Evolutionary conservation across 1,140 invertebrate species (phyloP).

Genomic region (Sesamia nonagrioides): DNA sequence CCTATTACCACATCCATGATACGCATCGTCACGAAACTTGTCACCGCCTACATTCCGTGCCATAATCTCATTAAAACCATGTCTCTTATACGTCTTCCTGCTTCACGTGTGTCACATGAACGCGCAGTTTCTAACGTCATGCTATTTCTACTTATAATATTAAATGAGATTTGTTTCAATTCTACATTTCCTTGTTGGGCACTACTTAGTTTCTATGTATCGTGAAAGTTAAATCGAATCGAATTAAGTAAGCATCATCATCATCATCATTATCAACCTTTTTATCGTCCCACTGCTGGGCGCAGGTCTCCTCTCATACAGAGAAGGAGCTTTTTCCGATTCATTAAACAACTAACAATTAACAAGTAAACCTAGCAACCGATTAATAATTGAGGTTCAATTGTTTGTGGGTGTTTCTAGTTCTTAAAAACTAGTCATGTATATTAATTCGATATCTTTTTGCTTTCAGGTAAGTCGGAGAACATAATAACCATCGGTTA

Average conservation of each 20-base stretch:
- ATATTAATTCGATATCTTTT: not conserved
- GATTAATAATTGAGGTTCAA: too few species aligned
- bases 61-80: slow-evolving; percentile 50
- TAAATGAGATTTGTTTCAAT: slow-evolving; percentile 21
- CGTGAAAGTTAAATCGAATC: not conserved
- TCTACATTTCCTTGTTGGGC: not conserved
- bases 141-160: slow-evolving; percentile 33
- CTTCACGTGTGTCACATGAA: slow-evolving; percentile 25
- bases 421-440: not conserved
- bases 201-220: not conserved
- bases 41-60: slow-evolving; percentile 41
- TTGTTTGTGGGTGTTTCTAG: not conserved
- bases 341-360: too few species aligned
- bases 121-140: slow-evolving; percentile 9
- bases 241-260: too few species aligned
- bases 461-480: slow-evolving; percentile 26
- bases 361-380: too few species aligned
- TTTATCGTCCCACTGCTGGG: too few species aligned
- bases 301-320: too few species aligned
- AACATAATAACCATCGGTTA: not conserved
- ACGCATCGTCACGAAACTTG: slow-evolving; percentile 29
- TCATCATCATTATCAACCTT: too few species aligned
- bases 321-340: too few species aligned
- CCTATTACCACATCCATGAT: not conserved
- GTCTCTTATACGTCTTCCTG: slow-evolving; percentile 49